Conservation (phyloP, 1,140 invertebrate genomes). For the Cyphomyrmex costatus region DNA sequence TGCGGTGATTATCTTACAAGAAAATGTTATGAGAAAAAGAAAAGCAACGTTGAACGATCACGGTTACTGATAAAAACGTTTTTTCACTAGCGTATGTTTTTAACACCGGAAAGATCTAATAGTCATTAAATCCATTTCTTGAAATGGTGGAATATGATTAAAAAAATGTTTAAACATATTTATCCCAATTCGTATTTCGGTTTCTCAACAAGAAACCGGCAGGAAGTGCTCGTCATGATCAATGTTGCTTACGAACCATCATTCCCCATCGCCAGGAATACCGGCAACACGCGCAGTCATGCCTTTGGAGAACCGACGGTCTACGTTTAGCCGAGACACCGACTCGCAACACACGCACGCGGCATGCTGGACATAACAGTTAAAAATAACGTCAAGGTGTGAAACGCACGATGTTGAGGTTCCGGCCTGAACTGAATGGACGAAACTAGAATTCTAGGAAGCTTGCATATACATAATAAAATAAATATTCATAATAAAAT, state of each 20-base stretch:
- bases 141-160: not conserved
- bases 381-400: conserved; percentile 71
- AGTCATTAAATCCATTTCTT: not conserved
- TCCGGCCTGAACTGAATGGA: conserved; percentile 35
- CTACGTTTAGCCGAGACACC: conserved; percentile 62
- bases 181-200: not conserved
- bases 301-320: not conserved
- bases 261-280: conserved; percentile 23
- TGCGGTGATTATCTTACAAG: not conserved
- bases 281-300: not conserved
- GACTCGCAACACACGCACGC: conserved; percentile 46
- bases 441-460: conserved; percentile 8
- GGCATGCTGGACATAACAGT: conserved; percentile 63
- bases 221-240: not conserved
- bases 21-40: conserved; percentile 1
- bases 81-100: not conserved
- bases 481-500: not conserved
- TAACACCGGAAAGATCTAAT: not conserved
- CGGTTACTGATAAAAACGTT: conserved; percentile 1
- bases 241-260: conserved; percentile 25
- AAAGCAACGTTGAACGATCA: not conserved
- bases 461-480: too few relatives aligned
- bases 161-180: not conserved
- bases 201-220: not conserved
- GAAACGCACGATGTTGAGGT: conserved; percentile 37